Evolutionary conservation across 2,113 vertebrate genomes (phyloP), one percentile per base, ranked within the genome.

Genomic region (Pithys albifrons): DNA sequence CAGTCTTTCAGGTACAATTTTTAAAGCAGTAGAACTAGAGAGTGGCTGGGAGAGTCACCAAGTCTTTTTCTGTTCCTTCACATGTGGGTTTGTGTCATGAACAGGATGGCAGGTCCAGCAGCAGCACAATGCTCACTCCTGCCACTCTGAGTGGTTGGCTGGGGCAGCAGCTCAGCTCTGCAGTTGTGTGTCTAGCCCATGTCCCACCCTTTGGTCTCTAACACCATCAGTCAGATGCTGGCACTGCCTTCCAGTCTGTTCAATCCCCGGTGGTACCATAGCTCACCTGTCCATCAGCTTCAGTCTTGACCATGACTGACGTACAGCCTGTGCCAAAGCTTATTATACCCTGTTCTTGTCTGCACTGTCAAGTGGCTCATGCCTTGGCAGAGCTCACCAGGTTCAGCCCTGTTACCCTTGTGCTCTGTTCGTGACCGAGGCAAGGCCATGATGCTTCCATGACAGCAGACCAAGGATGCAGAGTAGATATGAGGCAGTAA

Each of bases 61-160:
- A 41, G 29, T 8, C 41, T 37, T 8, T 35, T 37, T 78, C 45
- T 79, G n/a, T 10, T 65, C 48, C 55, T 79, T 78, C 51, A 31
- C 10, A 41, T 23, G 35, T 35, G 23, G 4, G 8, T 65, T 74
- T 10, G 6, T 59, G 18, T 6, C 1, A 0, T 49, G 72, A 19
- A 39, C 13, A n/a, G 45, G 12, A 28, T 31, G 13, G 29, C 22
- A 57, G 5, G 35, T 6, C 35, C 2, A 1, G n/a, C 28, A n/a
- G 22, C 37, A 79, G 46, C 8, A 14, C 0, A 3, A 15, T 13
- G 14, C 8, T 77, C 1, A 0, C 27, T 71, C 10, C 28, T 71
- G 39, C 9, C 28, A 33, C 13, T 39, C 28, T 45, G 31, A 14
- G 35, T 0, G 0, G 2, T 46, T 37, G 33, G 8, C 19, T 76